These are phyloP conservation scores for Esperia sulphurella DNA, from an alignment of 2,888 invertebrate genomes.

Conservation along the genomic window DNA sequence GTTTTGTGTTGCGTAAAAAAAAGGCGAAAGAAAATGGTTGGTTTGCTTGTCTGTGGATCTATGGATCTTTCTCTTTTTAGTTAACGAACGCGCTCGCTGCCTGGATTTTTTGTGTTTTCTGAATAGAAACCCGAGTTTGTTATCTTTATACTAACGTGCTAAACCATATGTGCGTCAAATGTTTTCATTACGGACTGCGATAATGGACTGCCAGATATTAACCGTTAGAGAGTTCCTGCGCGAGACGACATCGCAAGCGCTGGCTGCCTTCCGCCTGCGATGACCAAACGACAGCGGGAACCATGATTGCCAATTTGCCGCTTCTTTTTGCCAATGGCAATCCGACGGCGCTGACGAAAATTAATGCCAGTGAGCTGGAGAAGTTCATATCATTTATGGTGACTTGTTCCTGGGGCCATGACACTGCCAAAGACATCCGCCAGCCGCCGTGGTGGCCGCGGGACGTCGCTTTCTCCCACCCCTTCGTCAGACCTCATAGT, in stretches of 20 bases:
- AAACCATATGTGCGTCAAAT: slow-evolving; percentile 37
- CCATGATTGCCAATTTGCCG: slow-evolving; percentile 86
- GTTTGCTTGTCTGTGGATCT: slow-evolving; percentile 35
- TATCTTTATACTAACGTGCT: slow-evolving; percentile 19
- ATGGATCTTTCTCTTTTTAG: slow-evolving; percentile 61
- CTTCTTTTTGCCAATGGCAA: slow-evolving; percentile 85
- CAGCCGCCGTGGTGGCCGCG: slow-evolving; percentile 87
- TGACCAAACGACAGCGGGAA: slow-evolving; percentile 66
- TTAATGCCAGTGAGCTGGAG: slow-evolving; percentile 82
- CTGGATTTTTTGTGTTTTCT: slow-evolving; percentile 38
- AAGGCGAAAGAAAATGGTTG: slow-evolving; percentile 13
- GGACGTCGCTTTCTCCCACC: slow-evolving; percentile 82
- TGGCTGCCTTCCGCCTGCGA: slow-evolving; percentile 56
- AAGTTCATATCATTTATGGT: slow-evolving; percentile 87
- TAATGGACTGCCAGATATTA: slow-evolving; percentile 47
- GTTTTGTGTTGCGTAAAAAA: slow-evolving; percentile 10
- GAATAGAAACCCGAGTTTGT: slow-evolving; percentile 24
- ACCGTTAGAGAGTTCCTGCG: slow-evolving; percentile 53
- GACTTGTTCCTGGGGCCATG: slow-evolving; percentile 85
- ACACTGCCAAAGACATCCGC: slow-evolving; percentile 75
- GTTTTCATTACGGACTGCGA: slow-evolving; percentile 24
- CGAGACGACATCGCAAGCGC: slow-evolving; percentile 60
- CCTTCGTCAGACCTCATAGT: slow-evolving; percentile 75
- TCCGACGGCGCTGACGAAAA: slow-evolving; percentile 82
- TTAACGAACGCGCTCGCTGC: slow-evolving; percentile 50